phyloP scores from a whole-genome alignment of 2,888 invertebrate genomes.

The Trachelus iudaicus region DNA sequence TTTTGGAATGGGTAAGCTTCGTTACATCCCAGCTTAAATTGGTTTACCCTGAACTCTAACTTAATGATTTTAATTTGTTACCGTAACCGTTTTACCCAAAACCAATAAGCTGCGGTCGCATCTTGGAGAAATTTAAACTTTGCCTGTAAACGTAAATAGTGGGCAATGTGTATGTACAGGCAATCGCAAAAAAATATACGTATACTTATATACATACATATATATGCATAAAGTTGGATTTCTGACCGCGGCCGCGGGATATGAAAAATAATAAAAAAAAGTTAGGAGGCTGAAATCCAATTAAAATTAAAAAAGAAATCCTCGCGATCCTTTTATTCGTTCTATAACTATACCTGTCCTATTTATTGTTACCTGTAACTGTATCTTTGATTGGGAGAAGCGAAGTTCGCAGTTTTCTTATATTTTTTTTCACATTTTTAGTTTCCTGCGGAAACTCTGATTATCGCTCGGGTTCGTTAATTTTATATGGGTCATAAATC shows the following conservation, averaged over 20 bases:
- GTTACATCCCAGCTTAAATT: not conserved
- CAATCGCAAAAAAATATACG: too few species aligned
- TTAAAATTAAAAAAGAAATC: not conserved
- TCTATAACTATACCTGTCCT: not conserved
- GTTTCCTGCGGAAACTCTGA: not conserved
- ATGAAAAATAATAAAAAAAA: not conserved
- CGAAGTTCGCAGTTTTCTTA: not conserved
- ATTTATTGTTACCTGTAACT: not conserved
- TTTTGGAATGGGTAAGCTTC: not conserved
- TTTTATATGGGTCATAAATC: not conserved
- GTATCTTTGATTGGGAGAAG: not conserved
- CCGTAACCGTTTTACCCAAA: not conserved
- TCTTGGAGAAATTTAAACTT: not conserved
- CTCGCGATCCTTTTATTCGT: not conserved
- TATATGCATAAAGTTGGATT: not conserved
- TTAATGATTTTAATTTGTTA: conserved; percentile 2
- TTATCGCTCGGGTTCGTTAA: not conserved
- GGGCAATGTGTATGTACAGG: not conserved
- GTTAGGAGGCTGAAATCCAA: not conserved
- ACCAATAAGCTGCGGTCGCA: not conserved
- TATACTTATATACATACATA: not conserved
- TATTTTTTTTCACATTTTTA: not conserved
- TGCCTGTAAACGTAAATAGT: not conserved
- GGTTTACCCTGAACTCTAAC: not conserved
- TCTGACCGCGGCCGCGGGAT: not conserved